A percentile compares a stretch with the other conserved stretches of the same genome.
Conservation (phyloP, 2,113 vertebrate genomes). For the Scytalopus superciliaris region DNA sequence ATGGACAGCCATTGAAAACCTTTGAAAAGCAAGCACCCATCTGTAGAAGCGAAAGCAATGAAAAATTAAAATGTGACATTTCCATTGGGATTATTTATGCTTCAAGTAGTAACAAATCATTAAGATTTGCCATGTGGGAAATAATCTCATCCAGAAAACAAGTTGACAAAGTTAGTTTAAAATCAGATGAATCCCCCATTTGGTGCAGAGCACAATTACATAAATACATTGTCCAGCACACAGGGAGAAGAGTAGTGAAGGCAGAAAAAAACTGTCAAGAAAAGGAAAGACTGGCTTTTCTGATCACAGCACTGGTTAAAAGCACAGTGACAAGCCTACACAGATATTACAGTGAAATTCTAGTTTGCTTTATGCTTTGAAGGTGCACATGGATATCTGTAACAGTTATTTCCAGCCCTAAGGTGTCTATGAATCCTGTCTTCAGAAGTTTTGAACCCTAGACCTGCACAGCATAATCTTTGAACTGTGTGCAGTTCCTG, state of each 20-base stretch:
- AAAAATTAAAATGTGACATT: background rate
- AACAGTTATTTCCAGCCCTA: background rate
- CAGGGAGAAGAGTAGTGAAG: background rate
- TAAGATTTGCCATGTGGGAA: background rate
- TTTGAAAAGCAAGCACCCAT: slow-evolving; percentile 99
- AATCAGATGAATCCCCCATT: background rate
- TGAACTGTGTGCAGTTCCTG: background rate
- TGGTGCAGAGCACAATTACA: background rate
- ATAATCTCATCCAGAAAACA: background rate
- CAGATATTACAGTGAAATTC: background rate
- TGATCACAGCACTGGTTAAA: background rate
- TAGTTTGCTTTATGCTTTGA: background rate
- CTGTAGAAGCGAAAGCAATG: slow-evolving; percentile 68
- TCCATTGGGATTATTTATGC: background rate
- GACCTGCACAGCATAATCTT: background rate
- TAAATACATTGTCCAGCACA: background rate
- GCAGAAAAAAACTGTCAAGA: background rate
- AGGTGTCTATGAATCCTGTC: background rate
- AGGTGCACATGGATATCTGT: background rate
- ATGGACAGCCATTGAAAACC: slow-evolving; percentile 96
- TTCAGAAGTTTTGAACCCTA: background rate
- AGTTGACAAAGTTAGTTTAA: background rate
- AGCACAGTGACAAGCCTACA: background rate
- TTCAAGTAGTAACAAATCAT: background rate
- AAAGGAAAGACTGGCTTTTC: background rate